Evolutionary conservation across 2,113 vertebrate species (phyloP), one percentile per base, ranked within the genome.

Genomic region (Mustelus asterias): DNA sequence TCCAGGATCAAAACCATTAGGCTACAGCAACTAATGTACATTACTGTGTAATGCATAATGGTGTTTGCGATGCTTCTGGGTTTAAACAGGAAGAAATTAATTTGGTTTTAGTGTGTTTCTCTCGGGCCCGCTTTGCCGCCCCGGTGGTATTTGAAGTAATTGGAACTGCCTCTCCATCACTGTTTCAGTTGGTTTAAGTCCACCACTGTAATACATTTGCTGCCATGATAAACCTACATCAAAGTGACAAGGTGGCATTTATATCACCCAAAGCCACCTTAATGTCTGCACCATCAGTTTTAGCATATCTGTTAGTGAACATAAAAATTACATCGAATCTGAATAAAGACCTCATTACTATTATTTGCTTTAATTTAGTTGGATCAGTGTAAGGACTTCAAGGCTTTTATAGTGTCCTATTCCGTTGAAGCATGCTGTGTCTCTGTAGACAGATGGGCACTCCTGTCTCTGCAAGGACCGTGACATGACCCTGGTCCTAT

Each of bases 41-140:
- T 83, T 41, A 44, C 18, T 41, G 7, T 41, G 18, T 29, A 5
- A 90, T 60, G 9, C 26, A 33, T 48, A 86, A 86, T 86, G 7
- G 44, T 63, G 4, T 60, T 90, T 13, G 60, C 11, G 11, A 88
- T 88, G 48, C 44, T 88, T 58, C 44, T 88, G 48, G 44, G 22
- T 88, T 90, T 60, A 90, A 90, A 90, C 54, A 58, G 54, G 86
- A 60, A 90, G 26, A n/a, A 90, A 90, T 33, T 14, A 60, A 90
- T 58, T 90, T 89, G 83, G 18, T 54, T 88, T 88, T 54, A 54
- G 18, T 90, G 10, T 16, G 88, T 90, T 90, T 1, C 48, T 33
- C 2, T 4, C 14, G 29, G 86, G n/a, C n/a, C 37, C 4, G 14
- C 10, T 60, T 89, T 29, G 54, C 3, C 13, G 26, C 48, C 24